phyloP scores from a whole-genome alignment of 2,113 vertebrate genomes.

The Gavialis gangeticus region DNA sequence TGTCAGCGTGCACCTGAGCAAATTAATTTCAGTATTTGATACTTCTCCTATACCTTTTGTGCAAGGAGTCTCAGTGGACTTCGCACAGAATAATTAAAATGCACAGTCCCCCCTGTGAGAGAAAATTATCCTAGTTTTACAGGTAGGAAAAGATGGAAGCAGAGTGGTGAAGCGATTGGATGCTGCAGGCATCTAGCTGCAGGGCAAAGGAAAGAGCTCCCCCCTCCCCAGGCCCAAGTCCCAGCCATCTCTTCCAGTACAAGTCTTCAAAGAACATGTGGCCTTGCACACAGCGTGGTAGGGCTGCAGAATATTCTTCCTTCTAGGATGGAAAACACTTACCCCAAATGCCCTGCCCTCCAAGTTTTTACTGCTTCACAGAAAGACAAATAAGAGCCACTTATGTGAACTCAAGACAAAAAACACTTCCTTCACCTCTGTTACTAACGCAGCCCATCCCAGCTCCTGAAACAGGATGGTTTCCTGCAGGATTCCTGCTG shows the following conservation, averaged over 20 bases:
- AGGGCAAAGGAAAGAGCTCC: accelerated
- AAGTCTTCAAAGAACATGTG: accelerated
- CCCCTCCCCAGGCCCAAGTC: neutral
- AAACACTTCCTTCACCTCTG: neutral
- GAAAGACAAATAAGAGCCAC: neutral
- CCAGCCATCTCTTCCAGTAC: neutral
- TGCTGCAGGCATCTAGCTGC: neutral
- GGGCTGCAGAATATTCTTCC: neutral
- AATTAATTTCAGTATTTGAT: accelerated
- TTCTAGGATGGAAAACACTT: accelerated
- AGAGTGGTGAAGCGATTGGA: no score
- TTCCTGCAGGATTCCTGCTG: neutral
- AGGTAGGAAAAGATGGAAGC: neutral
- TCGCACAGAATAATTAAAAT: neutral
- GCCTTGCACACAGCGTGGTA: neutral
- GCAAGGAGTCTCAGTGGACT: neutral
- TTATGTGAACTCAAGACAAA: neutral
- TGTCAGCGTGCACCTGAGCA: accelerated
- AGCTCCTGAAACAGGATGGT: neutral
- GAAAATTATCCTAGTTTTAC: accelerated
- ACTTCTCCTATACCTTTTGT: neutral
- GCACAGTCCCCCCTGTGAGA: neutral
- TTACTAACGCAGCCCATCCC: slow-evolving; percentile 6
- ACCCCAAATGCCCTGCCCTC: neutral
- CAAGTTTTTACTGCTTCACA: neutral